Percentiles rank a stretch among this genome's conserved stretches.
These are phyloP conservation scores for Lepidurus arcticus DNA, from an alignment of 1,140 invertebrate genomes.

Conservation along the genomic window DNA sequence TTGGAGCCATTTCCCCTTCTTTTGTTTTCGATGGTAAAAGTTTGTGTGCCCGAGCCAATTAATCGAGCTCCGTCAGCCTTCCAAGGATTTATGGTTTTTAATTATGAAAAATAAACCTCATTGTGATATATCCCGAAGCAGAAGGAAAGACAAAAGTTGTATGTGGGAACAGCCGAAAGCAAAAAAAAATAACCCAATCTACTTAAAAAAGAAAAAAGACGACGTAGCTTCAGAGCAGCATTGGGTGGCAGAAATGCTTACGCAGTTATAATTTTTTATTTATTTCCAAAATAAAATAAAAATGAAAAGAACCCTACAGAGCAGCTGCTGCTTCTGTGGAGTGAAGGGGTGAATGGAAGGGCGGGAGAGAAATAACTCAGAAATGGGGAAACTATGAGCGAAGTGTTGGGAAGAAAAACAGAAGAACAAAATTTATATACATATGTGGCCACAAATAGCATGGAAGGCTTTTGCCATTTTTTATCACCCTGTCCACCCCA, in stretches of 20 bases:
- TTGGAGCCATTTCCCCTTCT: too few relatives aligned
- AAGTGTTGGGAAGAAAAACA: background rate
- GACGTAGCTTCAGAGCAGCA: background rate
- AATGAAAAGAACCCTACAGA: too few relatives aligned
- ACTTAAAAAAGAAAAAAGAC: background rate
- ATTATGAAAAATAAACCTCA: slow-evolving; percentile 9
- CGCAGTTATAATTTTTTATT: background rate
- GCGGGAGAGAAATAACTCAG: background rate
- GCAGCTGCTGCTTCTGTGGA: too few relatives aligned
- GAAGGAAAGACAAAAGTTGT: background rate
- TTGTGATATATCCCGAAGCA: slow-evolving; percentile 15
- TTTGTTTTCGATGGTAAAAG: background rate
- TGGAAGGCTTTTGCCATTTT: background rate
- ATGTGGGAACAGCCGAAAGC: background rate
- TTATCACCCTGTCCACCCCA: background rate
- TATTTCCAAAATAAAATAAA: too few relatives aligned
- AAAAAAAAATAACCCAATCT: background rate
- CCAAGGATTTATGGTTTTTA: slow-evolving; percentile 11
- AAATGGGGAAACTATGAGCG: background rate
- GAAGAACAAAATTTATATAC: background rate
- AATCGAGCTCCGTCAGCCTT: background rate
- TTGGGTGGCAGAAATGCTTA: background rate
- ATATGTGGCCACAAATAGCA: background rate
- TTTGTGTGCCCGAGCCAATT: slow-evolving; percentile 10
- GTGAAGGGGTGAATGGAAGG: too few relatives aligned